Base-by-base conservation (phyloP, 1,140 invertebrate species). In the Frieseomelitta varia region DNA sequence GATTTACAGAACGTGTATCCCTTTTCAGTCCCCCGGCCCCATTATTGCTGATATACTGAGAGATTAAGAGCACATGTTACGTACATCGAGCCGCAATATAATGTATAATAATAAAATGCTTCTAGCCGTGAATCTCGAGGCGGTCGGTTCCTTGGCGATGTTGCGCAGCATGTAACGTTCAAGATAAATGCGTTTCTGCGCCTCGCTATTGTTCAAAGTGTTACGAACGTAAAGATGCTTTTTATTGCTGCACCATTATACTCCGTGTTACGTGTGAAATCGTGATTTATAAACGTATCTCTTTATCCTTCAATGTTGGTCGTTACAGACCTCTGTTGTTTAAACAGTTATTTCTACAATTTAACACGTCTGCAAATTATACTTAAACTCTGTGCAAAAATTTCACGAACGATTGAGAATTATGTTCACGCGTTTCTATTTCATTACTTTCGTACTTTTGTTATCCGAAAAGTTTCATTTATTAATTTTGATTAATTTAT, bases 11-110 rank as follows among this genome's bases (percentile, higher is more conserved):
- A 63, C 63, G 65, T 56, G 74, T 88, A 74, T 81, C 84, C 79
- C 84, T 85, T 47, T 89, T 88, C 73, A 86, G 81, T 71, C 81
- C 79, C 61, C 79, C 61, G 72, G 80, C 56, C 71, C 88, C 86
- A 87, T 89, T 89, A 89, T 89, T 84, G 90, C 87, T 94, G 93
- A 94, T 94, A 94, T 93, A 94, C 89, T 90, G 90, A 79, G 90
- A 94, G 93, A 94, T 94, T 93, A 94, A 92, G 87, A 92, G 91
- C 93, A 93, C 92, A 91, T 93, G 93, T 93, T 94, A 93, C 93
- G 86, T 91, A 88, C 87, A 81, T 87, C 88, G 88, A 90, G 87
- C 87, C 87, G 80, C 88, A 85, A 89, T 88, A 86, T 89, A 91
- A 90, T 90, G 85, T 85, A 67, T 65, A 85, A 81, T 91, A 88